A percentile compares a stretch with the other conserved stretches of the same genome.
phyloP scores from a whole-genome alignment of 2,797 vertebrate species.

The Enteromius radiatus region DNA sequence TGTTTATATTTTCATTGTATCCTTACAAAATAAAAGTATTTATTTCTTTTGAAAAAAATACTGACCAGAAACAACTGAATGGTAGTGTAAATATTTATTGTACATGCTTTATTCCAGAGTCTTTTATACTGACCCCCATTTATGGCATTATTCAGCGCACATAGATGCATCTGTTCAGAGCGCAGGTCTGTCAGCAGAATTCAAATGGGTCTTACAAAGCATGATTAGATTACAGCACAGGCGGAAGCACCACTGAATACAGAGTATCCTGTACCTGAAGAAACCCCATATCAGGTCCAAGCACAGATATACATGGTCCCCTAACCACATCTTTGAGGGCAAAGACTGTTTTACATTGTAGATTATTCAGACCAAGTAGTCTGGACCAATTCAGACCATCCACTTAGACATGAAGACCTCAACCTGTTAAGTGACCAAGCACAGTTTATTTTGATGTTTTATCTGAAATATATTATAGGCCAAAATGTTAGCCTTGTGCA shows the following conservation, averaged over 20 bases:
- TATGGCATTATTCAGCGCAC: slow-evolving; percentile 69
- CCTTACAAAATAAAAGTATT: neutral
- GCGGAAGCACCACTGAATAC: slow-evolving; percentile 12
- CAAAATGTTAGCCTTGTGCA: neutral
- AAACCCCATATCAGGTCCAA: neutral
- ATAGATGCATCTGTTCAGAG: slow-evolving; percentile 61
- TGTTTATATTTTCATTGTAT: neutral
- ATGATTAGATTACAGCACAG: slow-evolving; percentile 54
- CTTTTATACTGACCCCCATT: slow-evolving; percentile 3
- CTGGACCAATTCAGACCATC: no score
- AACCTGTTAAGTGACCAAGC: neutral
- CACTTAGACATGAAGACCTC: neutral
- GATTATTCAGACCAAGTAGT: neutral
- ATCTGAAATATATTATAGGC: neutral
- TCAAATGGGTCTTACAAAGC: slow-evolving; percentile 72
- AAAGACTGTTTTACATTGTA: neutral
- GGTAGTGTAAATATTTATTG: neutral
- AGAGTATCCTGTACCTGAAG: neutral
- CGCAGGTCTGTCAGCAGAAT: slow-evolving; percentile 77
- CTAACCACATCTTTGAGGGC: neutral
- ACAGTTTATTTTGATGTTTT: neutral
- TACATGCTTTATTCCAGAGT: neutral
- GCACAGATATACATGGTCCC: neutral
- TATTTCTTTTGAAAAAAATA: neutral
- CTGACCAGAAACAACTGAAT: neutral